phyloP scores from a whole-genome alignment of 2,797 vertebrate species.

The Hippocampus kuda region DNA sequence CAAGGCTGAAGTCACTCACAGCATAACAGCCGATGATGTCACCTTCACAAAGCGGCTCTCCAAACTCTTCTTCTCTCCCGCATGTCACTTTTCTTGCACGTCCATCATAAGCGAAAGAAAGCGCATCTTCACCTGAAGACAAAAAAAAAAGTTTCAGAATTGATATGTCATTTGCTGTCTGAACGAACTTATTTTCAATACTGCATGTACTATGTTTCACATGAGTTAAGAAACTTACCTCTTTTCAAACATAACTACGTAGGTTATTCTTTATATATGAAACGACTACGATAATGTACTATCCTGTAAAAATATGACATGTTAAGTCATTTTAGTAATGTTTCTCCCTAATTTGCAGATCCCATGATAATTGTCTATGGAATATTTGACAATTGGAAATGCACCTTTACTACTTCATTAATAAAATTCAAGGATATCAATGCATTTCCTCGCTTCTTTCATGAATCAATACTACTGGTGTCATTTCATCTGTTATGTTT shows the following conservation, averaged over 20 bases:
- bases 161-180: background rate
- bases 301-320: no score
- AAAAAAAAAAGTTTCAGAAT: background rate
- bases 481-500: no score
- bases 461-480: no score
- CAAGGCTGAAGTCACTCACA: constrained; percentile 61
- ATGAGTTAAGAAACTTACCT: no score
- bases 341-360: no score
- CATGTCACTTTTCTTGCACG: constrained; percentile 69
- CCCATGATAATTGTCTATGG: no score
- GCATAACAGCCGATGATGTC: constrained; percentile 85
- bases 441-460: no score
- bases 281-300: no score
- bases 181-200: background rate
- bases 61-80: constrained; percentile 72
- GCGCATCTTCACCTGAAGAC: constrained; percentile 71
- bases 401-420: background rate
- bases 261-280: no score
- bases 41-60: constrained; percentile 72
- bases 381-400: background rate
- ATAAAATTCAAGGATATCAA: no score
- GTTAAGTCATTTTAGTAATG: no score
- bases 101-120: constrained; percentile 80
- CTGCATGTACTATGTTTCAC: background rate
- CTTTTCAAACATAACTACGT: no score